These are phyloP conservation scores for Drosophila micromelanica DNA, from an alignment of 1,140 invertebrate genomes.

Conservation along the genomic window DNA sequence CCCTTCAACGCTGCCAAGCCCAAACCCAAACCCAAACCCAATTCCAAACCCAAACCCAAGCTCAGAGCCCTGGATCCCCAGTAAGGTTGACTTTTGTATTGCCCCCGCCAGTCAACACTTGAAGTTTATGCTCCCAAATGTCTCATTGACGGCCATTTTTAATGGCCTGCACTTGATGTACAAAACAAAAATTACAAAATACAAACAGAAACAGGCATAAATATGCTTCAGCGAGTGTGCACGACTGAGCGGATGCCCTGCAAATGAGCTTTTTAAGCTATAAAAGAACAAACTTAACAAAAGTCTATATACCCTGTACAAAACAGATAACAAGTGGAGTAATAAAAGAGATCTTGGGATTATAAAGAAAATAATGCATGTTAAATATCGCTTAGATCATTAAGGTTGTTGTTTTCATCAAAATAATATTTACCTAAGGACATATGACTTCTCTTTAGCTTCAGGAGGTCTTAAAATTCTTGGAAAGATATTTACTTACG, in stretches of 20 bases:
- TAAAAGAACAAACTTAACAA: no score
- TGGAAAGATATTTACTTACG: no score
- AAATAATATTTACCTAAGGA: no score
- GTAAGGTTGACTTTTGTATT: constrained; percentile 32
- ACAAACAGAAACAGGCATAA: constrained; percentile 15
- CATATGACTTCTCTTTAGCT: no score
- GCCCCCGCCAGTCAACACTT: constrained; percentile 12
- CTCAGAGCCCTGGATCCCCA: not conserved
- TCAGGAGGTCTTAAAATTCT: no score
- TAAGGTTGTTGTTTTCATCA: no score
- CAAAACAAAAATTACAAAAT: constrained; percentile 35
- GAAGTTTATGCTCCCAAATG: constrained; percentile 61
- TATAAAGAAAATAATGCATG: no score
- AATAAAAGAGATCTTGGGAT: no score
- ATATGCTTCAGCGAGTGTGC: not conserved
- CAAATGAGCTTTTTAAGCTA: no score
- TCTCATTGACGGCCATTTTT: constrained; percentile 77
- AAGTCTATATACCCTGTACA: no score
- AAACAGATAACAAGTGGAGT: no score
- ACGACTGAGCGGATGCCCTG: constrained; percentile 14
- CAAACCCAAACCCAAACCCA: not conserved
- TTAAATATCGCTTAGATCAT: no score
- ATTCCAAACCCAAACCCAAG: not conserved
- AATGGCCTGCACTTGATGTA: constrained; percentile 59
- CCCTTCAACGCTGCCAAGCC: constrained; percentile 26